These are phyloP conservation scores for Eospalax fontanierii DNA, from an alignment of 2,797 vertebrate species.

Conservation along the genomic window DNA sequence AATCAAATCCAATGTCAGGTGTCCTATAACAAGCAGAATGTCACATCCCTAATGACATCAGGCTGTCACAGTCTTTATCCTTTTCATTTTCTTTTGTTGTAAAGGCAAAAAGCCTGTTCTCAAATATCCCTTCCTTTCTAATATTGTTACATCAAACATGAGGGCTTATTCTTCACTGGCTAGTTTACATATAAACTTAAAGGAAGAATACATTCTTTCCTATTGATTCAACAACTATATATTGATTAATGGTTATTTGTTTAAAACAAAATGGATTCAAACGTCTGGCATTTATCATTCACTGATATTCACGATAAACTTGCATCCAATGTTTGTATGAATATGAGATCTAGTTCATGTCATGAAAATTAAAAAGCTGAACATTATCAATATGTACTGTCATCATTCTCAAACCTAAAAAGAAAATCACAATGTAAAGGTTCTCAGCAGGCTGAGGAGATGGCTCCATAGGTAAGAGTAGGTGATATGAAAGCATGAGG, in stretches of 20 bases:
- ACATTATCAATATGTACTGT: conserved; percentile 16
- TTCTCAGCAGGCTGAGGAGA: too few species aligned
- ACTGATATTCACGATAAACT: background rate
- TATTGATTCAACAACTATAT: background rate
- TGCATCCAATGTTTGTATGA: background rate
- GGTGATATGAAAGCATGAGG: too few species aligned
- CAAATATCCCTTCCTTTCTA: background rate
- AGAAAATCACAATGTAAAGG: background rate
- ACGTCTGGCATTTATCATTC: background rate
- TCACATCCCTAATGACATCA: too few species aligned
- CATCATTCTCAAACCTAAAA: conserved; percentile 16
- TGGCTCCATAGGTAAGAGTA: too few species aligned
- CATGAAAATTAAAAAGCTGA: conserved; percentile 43
- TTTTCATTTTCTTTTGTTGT: too few species aligned
- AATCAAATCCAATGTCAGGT: background rate
- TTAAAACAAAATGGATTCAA: conserved; percentile 25
- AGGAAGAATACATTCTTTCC: background rate
- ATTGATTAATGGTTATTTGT: conserved; percentile 6
- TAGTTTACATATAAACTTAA: conserved; percentile 11
- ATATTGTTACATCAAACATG: background rate
- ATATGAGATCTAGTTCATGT: background rate
- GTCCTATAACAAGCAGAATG: background rate
- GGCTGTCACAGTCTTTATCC: too few species aligned
- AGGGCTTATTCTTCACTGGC: background rate
- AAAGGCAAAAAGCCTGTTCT: too few species aligned